Evolutionary conservation across 2,113 vertebrate species (phyloP).

Genomic region (Marcusenius ussheri): DNA sequence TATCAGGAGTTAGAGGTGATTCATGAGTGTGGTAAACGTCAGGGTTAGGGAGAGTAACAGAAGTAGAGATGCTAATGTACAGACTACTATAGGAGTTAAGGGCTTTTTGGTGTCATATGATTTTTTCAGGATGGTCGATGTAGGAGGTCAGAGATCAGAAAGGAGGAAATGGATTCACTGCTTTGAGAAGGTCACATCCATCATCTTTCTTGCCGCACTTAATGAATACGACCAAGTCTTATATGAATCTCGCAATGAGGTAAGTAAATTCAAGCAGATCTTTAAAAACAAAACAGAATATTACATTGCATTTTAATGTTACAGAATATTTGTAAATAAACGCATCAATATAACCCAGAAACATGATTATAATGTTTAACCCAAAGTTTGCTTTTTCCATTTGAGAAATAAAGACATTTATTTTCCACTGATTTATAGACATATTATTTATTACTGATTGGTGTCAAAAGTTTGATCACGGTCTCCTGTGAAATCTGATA

Average conservation of each 20-base stretch:
- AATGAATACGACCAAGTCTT: slow-evolving; percentile 85
- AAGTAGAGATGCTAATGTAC: background rate
- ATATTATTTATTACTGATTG: background rate
- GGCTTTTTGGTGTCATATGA: background rate
- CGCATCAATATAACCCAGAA: background rate
- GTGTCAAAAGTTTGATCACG: background rate
- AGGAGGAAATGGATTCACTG: slow-evolving; percentile 86
- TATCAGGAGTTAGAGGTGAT: background rate
- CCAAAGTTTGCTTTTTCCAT: background rate
- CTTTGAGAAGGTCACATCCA: slow-evolving; percentile 79
- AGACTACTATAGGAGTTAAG: background rate
- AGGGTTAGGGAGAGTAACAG: background rate
- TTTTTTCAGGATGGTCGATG: slow-evolving; percentile 78
- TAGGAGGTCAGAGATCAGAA: slow-evolving; percentile 80
- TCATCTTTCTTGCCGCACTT: slow-evolving; percentile 77
- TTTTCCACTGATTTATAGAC: background rate
- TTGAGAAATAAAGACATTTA: background rate
- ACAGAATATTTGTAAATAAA: background rate
- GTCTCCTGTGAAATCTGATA: background rate
- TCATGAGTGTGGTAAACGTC: too few relatives aligned
- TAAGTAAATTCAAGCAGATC: slow-evolving; percentile 34
- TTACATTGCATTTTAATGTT: too few relatives aligned
- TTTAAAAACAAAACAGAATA: background rate
- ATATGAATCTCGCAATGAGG: slow-evolving; percentile 67
- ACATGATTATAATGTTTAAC: background rate